Conservation (phyloP, 2,888 invertebrate genomes). For the Hypselothyrea guttata region DNA sequence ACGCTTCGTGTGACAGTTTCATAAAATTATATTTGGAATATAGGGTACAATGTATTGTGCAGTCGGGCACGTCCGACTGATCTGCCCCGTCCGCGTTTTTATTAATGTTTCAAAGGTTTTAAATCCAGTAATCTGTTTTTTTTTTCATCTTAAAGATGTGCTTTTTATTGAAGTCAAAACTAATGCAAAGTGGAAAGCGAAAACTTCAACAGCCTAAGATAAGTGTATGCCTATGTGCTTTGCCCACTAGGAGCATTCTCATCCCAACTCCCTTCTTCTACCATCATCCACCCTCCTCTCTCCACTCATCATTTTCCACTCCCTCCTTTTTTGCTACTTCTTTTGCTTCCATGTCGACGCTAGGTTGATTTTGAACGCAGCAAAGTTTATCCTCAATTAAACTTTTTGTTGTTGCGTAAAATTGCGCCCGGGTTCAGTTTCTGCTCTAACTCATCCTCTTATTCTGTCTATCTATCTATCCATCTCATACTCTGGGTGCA, state of each 20-base stretch:
- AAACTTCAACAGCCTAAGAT: constrained; percentile 64
- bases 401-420: constrained; percentile 74
- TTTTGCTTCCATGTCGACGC: constrained; percentile 45
- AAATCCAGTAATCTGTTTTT: too few species aligned
- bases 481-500: constrained; percentile 5
- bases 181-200: constrained; percentile 59
- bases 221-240: constrained; percentile 31
- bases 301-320: not conserved
- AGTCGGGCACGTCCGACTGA: too few species aligned
- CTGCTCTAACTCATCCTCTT: constrained; percentile 12
- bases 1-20: too few species aligned
- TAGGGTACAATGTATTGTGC: too few species aligned
- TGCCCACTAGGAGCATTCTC: too few species aligned
- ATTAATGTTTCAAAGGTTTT: too few species aligned
- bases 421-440: constrained; percentile 58
- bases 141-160: constrained; percentile 43
- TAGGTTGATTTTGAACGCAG: constrained; percentile 67
- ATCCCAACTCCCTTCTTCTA: too few species aligned
- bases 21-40: too few species aligned
- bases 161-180: constrained; percentile 9
- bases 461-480: constrained; percentile 6
- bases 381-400: constrained; percentile 74
- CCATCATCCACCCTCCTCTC: not conserved
- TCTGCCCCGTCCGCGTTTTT: too few species aligned
- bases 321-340: not conserved